Base-by-base conservation (phyloP, 2,888 invertebrate species). In the Dicyrtomina minuta region DNA sequence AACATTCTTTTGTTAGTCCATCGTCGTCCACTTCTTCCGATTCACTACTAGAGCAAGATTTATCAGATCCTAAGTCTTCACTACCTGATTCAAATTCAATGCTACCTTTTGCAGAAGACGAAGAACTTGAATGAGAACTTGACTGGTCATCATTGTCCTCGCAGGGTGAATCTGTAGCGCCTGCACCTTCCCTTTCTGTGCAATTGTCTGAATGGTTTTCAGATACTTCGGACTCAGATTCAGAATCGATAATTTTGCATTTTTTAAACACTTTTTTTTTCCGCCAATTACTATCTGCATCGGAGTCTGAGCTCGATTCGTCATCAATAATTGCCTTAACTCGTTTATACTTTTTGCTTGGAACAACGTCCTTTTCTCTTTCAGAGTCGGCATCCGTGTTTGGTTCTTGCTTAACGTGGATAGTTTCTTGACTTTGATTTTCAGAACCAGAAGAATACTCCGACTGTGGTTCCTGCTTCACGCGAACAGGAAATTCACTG, bases 41-140 rank as follows among this genome's bases (percentile, higher is more conserved):
- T 24, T 72, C 72, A 12, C 49, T 51, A 49, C 51, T 65, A 15
- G 68, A 27, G 33, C 22, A 62, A 1, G 68, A 68, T 22, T 62
- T 68, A 1, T 68, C 68, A 1, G 62, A 53, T n/a, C 33, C 39
- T 12, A 3, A 22, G 13, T 41, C 61, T 4, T 68, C 68, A 20
- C 41, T 41, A n/a, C 22, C 15, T 6, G 53, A 43, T 24, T 61
- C 61, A 62, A 62, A 62, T 26, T 53, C 53, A 43, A 62, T 56
- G 24, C 20, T 33, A 13, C 55, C 61, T 55, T 61, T 68, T 10
- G 62, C 15, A 1, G 39, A 27, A 10, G 59, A 58, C 6, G 44
- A 27, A 5, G 55, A 41, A 27, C 22, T 41, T 22, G 56, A 55
- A 10, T 26, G 17, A 22, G 24, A n/a, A 46, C 20, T 15, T 15